A percentile compares a stretch with the other conserved stretches of the same genome.
Evolutionary conservation across 2,113 vertebrate genomes (phyloP).

Genomic region (Ranitomeya imitator): DNA sequence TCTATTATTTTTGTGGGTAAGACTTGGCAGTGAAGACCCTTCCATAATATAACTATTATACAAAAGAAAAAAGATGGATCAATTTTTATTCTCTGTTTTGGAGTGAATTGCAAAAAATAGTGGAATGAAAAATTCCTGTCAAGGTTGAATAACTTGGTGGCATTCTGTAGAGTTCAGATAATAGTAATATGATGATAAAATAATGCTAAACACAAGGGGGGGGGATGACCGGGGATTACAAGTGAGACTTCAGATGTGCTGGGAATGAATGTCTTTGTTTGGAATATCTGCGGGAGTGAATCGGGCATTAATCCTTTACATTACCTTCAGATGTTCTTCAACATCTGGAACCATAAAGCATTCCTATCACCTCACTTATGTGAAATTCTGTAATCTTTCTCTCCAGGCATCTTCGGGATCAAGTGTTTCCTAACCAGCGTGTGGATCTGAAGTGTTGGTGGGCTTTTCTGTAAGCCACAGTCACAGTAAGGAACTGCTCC

Average conservation of each 20-base stretch:
- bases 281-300: not conserved
- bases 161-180: not conserved
- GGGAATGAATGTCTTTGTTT: not conserved
- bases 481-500: not conserved
- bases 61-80: too few species aligned
- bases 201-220: not conserved
- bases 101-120: not conserved
- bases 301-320: not conserved
- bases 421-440: not conserved
- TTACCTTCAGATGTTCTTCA: constrained; percentile 5
- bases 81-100: not conserved
- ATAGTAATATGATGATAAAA: not conserved
- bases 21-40: not conserved
- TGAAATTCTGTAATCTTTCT: not conserved
- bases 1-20: not conserved
- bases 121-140: not conserved
- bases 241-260: not conserved
- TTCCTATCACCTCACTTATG: constrained; percentile 10
- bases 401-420: constrained; percentile 4
- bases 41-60: too few species aligned
- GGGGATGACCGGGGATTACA: not conserved
- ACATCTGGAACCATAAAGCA: constrained; percentile 31
- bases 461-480: not conserved
- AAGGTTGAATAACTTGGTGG: not conserved
- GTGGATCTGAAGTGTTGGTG: not conserved